These are phyloP conservation scores for Mythimna loreyi DNA, from an alignment of 2,888 invertebrate species.

Conservation along the genomic window DNA sequence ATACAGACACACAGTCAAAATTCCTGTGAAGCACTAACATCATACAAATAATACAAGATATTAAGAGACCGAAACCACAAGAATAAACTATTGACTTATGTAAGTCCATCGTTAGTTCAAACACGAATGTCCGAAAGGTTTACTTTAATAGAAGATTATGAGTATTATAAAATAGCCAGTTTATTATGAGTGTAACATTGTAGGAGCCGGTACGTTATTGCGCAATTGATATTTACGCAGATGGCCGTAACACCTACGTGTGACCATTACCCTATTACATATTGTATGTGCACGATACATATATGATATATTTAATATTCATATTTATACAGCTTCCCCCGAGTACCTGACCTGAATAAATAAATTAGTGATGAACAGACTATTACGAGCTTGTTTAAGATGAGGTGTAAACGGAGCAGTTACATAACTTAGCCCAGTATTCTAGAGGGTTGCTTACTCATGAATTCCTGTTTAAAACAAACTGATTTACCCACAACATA, in stretches of 20 bases:
- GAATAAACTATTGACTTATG: background rate
- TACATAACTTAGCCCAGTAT: background rate
- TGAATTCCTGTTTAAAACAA: background rate
- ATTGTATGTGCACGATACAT: constrained; percentile 5
- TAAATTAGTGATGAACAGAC: constrained; percentile 24
- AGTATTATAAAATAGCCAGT: background rate
- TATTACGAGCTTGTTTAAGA: constrained; percentile 14
- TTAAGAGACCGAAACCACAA: too few species aligned
- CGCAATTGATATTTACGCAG: constrained; percentile 6
- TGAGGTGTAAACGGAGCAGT: background rate
- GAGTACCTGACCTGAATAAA: constrained; percentile 33
- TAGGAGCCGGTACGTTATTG: constrained; percentile 10
- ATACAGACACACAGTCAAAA: too few species aligned
- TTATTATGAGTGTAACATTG: background rate
- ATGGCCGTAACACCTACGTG: constrained; percentile 12
- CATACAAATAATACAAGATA: too few species aligned
- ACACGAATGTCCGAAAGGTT: too few species aligned
- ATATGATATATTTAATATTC: constrained; percentile 24
- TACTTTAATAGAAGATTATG: background rate
- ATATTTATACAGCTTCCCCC: constrained; percentile 33
- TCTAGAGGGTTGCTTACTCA: background rate
- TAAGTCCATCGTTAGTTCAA: background rate
- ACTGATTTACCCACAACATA: background rate
- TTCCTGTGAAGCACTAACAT: too few species aligned
- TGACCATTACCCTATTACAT: constrained; percentile 10